Base-by-base conservation (phyloP, 2,113 vertebrate genomes). In the Eolophus roseicapilla region DNA sequence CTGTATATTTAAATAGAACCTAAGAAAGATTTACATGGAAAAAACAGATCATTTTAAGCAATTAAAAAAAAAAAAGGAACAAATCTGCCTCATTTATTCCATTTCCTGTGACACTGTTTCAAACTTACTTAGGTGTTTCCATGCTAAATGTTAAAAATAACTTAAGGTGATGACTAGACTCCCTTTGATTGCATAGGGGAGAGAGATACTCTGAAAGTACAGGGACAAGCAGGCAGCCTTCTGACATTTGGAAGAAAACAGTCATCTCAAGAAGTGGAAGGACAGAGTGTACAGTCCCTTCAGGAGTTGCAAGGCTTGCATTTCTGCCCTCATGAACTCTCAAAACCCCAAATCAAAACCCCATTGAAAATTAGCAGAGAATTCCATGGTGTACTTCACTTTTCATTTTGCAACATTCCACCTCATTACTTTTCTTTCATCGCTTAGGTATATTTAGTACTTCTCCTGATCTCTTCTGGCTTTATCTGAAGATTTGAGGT, bases 71-170 rank as follows among this genome's bases (percentile, higher is more conserved):
- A 33, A 59, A 23, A 23, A n/a, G 17, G 10, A 53, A 53, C 10
- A 35, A 23, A 49, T 20, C 17, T 90, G n/a, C 25, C 76, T 7
- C 33, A 65, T 67, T 94, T 92, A 52, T 93, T 94, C 67, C 7
- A 57, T 82, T 94, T 93, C 80, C 76, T 88, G 75, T 89, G n/a
- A 86, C 86, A 89, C 41, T 55, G 15, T 92, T 85, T 76, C 70
- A 73, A 43, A 68, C 29, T 73, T 39, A 64, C 31, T 90, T 77
- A 77, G 37, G 5, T 52, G 31, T 81, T 88, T 86, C 53, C 37
- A 62, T 46, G 37, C 13, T 86, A 77, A 83, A 83, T 13, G 37
- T 80, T 94, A 88, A 93, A 92, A 95, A 81, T 90, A 94, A 57
- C 53, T 90, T 62, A 23, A 77, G 59, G 23, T 80, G 59, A 70